phyloP scores from a whole-genome alignment of 2,888 invertebrate genomes.

The Drosophila austrosaltans region DNA sequence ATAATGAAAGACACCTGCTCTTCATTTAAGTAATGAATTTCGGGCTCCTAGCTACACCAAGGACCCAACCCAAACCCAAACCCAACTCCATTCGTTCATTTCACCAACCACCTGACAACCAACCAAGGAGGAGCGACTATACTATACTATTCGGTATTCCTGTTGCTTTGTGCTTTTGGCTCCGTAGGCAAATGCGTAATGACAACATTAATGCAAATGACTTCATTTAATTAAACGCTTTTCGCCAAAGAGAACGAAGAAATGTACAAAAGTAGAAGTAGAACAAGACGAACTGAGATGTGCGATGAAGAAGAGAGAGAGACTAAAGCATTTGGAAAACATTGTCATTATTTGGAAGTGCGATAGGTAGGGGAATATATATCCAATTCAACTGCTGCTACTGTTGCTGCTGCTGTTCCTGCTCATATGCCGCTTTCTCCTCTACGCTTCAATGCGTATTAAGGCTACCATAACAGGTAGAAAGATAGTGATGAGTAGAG shows the following conservation, averaged over 20 bases:
- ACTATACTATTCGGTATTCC: background rate
- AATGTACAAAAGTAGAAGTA: slow-evolving; percentile 19
- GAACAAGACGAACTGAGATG: slow-evolving; percentile 43
- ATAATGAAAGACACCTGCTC: slow-evolving; percentile 54
- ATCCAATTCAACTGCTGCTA: slow-evolving; percentile 5
- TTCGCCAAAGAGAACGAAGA: slow-evolving; percentile 16
- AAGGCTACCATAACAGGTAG: slow-evolving; percentile 39
- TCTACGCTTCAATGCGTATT: slow-evolving; percentile 69
- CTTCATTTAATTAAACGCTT: slow-evolving; percentile 75
- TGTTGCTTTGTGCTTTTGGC: slow-evolving; percentile 25
- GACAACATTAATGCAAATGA: slow-evolving; percentile 76
- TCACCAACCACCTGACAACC: slow-evolving; percentile 10
- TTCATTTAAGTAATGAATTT: slow-evolving; percentile 74
- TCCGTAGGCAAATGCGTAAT: slow-evolving; percentile 73
- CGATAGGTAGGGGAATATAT: slow-evolving; percentile 2
- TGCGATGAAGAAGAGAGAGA: background rate
- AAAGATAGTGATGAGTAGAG: background rate
- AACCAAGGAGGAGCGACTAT: background rate
- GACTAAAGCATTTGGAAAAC: slow-evolving; percentile 17
- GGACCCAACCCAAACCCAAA: too few species aligned
- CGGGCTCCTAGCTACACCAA: slow-evolving; percentile 25
- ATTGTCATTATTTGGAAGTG: slow-evolving; percentile 31
- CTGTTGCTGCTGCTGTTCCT: slow-evolving; percentile 31
- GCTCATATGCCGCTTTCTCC: slow-evolving; percentile 56
- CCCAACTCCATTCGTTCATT: too few species aligned